Evolutionary conservation across 2,888 invertebrate species (phyloP).

Genomic region (Pristionchus exspectatus): DNA sequence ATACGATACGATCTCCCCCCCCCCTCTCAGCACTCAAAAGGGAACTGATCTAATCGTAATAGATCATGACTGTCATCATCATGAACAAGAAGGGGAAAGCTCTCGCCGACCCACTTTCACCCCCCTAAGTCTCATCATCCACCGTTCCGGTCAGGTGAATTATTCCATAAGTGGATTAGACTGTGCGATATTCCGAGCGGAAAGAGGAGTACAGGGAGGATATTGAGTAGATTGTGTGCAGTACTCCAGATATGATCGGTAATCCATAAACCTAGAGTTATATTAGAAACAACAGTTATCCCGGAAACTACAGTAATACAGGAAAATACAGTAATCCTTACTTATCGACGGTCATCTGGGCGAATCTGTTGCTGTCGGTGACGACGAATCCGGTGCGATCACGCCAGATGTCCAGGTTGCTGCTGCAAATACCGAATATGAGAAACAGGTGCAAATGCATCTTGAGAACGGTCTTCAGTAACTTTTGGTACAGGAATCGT

Average conservation of each 20-base stretch:
- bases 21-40: constrained; percentile 24
- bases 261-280: no score
- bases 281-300: background rate
- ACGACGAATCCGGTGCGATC: constrained; percentile 75
- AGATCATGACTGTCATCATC: constrained; percentile 21
- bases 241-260: background rate
- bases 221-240: background rate
- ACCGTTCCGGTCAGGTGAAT: constrained; percentile 25
- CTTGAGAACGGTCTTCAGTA: no score
- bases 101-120: background rate
- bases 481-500: no score
- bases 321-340: constrained; percentile 45
- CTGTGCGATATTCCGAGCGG: background rate
- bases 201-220: background rate
- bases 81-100: background rate
- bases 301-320: background rate
- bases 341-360: constrained; percentile 69
- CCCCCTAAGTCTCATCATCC: background rate
- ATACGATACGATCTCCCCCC: constrained; percentile 4
- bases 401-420: constrained; percentile 69
- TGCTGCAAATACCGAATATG: background rate
- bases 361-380: constrained; percentile 68
- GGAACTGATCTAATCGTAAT: background rate
- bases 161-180: constrained; percentile 38
- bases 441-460: no score